Conservation (phyloP, 2,797 vertebrate genomes). For the Lerista edwardsae region DNA sequence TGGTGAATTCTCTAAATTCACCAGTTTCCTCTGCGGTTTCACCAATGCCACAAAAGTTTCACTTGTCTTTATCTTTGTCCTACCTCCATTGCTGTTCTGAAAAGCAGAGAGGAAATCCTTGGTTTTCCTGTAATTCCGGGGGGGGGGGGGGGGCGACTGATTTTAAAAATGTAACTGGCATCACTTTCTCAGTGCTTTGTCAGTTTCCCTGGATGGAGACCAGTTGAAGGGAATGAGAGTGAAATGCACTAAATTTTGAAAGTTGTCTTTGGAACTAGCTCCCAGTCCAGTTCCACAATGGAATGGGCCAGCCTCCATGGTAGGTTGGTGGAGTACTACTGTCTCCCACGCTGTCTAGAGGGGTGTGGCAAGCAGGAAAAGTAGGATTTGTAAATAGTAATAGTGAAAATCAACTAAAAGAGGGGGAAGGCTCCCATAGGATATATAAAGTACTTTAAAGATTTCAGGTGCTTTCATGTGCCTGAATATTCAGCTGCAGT, state of each 20-base stretch:
- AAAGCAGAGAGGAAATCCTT: background rate
- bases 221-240: background rate
- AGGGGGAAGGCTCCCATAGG: background rate
- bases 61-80: background rate
- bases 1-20: too few species aligned
- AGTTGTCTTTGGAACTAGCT: background rate
- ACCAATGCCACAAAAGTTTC: too few species aligned
- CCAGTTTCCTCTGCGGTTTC: too few species aligned
- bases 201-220: background rate
- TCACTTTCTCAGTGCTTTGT: background rate
- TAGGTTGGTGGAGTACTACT: background rate
- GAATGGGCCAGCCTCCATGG: background rate
- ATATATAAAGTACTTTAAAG: background rate
- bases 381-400: background rate
- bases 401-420: background rate
- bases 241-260: background rate
- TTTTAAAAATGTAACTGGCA: too few species aligned
- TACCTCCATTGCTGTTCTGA: background rate
- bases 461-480: background rate
- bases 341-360: too few species aligned
- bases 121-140: background rate
- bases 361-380: background rate
- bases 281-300: background rate
- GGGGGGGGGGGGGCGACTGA: too few species aligned
- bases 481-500: background rate